phyloP scores from a whole-genome alignment of 1,140 invertebrate species.

The Ooceraea biroi region DNA sequence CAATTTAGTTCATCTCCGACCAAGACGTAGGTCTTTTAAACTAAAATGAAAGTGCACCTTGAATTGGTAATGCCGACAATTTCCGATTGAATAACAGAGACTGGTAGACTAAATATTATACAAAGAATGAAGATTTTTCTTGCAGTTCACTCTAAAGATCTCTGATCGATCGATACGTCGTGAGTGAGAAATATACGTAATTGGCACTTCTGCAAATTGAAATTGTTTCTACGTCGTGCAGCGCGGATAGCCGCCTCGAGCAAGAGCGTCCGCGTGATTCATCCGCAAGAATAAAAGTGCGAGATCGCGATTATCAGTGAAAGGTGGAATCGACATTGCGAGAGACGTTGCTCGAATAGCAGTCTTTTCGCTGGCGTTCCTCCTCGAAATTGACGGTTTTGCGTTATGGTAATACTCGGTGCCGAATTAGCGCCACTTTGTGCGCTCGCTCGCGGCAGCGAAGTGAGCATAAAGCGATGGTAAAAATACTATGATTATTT shows the following conservation, averaged over 20 bases:
- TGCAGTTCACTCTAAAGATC: neutral
- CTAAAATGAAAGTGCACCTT: no score
- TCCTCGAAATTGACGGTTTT: constrained; percentile 21
- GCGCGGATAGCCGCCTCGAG: neutral
- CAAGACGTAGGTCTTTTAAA: no score
- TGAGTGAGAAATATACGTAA: constrained; percentile 16
- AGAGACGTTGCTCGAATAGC: neutral
- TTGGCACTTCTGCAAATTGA: neutral
- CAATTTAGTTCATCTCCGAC: neutral
- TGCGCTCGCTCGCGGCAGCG: constrained; percentile 58
- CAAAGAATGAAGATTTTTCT: constrained; percentile 9
- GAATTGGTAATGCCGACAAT: no score
- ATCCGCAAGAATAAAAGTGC: constrained; percentile 27
- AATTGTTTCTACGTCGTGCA: constrained; percentile 23
- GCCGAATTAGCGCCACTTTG: constrained; percentile 75
- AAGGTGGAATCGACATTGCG: neutral
- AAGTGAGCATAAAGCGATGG: constrained; percentile 77
- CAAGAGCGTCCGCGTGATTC: neutral
- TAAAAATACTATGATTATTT: constrained; percentile 83
- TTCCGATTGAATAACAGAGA: no score
- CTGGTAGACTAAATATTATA: no score
- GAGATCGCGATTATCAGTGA: constrained; percentile 7
- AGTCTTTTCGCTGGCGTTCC: neutral
- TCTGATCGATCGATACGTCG: neutral
- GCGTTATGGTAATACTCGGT: constrained; percentile 16